phyloP scores from a whole-genome alignment of 2,888 invertebrate species.

The Amphiduros pacificus region DNA sequence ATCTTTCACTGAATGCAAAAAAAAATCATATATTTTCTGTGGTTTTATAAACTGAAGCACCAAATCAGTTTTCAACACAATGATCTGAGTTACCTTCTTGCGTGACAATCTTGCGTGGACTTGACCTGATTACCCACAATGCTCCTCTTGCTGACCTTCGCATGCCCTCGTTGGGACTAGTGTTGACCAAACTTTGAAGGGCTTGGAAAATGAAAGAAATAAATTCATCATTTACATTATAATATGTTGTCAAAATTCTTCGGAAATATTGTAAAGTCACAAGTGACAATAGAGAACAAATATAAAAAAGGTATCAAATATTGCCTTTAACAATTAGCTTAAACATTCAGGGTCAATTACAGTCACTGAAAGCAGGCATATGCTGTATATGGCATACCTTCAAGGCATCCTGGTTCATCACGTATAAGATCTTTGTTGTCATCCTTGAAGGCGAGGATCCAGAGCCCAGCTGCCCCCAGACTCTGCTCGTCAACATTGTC shows the following conservation, averaged over 20 bases:
- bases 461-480: constrained; percentile 43
- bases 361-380: too few relatives aligned
- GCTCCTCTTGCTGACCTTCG: constrained; percentile 50
- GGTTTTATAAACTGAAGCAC: background rate
- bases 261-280: too few relatives aligned
- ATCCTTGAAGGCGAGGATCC: constrained; percentile 50
- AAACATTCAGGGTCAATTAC: too few relatives aligned
- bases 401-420: constrained; percentile 38
- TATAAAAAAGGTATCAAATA: too few relatives aligned
- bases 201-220: constrained; percentile 27
- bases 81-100: background rate
- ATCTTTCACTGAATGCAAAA: background rate
- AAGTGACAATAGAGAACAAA: too few relatives aligned
- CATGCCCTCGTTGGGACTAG: constrained; percentile 31
- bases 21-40: background rate
- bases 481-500: constrained; percentile 38
- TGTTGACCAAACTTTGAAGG: constrained; percentile 33
- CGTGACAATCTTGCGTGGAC: constrained; percentile 1
- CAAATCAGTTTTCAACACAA: background rate
- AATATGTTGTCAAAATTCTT: too few relatives aligned
- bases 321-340: too few relatives aligned
- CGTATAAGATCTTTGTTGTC: constrained; percentile 42
- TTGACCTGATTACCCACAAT: constrained; percentile 42
- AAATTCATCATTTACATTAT: too few relatives aligned
- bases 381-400: constrained; percentile 35